Evolutionary conservation across 2,113 vertebrate genomes (phyloP), one percentile per base, ranked within the genome.

Genomic region (Engystomops pustulosus): DNA sequence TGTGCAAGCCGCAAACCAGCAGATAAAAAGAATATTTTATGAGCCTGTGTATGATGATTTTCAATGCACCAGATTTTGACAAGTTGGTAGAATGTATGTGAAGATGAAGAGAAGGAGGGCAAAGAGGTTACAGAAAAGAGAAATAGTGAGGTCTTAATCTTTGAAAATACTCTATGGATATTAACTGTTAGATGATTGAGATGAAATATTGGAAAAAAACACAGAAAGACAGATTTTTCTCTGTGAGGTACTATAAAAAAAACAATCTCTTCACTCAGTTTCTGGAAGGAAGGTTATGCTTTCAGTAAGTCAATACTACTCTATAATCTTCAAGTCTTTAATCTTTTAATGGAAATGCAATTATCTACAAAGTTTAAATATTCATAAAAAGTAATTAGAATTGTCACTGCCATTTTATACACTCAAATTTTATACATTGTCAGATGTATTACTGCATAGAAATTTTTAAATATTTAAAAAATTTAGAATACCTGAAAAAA

Each of bases 1-100:
- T 44, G 49, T 79, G 76, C 23, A 12, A 44, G 76, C 23, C 44
- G 17, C n/a, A 62, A 25, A 9, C 55, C 14, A 62, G 47, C n/a
- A 62, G 55, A 79, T 30, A 14, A 62, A 79, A 79, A 15, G 76
- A 79, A 62, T 79, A 79, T 79, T 41, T 62, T 41, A 79, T 79
- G 36, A 79, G 34, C 15, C 36, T 1, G 34, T 60, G 45, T 44
- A 41, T 44, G 53, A 60, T 62, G 36, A 60, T 79, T 79, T 58
- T 44, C n/a, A 8, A 23, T 25, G n/a, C 53, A 41, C 11, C 25
- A 25, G n/a, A 34, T 30, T 60, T 78, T 78, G 75, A 58, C 34
- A 41, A 38, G 32, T 60, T 25, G 5, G 75, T 60, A 17, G 11
- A 78, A 78, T 58, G n/a, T 78, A 60, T 78, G 75, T 60, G 75